A percentile compares a stretch with the other conserved stretches of the same genome.
These are phyloP conservation scores for Venustaconcha ellipsiformis DNA, from an alignment of 1,140 invertebrate species.

Conservation along the genomic window DNA sequence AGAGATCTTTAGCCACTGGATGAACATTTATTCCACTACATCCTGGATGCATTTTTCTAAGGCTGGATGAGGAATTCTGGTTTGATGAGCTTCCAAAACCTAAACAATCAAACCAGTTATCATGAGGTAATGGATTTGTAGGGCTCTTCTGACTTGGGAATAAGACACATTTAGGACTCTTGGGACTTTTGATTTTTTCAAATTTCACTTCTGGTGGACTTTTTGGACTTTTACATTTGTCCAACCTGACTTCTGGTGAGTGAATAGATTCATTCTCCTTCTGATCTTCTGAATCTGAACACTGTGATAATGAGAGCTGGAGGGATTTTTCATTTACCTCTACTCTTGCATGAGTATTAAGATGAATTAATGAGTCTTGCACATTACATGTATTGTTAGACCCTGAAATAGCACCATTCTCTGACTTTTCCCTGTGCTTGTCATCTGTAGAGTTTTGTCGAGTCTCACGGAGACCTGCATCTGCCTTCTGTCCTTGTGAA, in stretches of 20 bases:
- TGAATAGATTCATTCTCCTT: constrained; percentile 25
- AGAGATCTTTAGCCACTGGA: constrained; percentile 22
- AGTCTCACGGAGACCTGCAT: too few relatives aligned
- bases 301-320: background rate
- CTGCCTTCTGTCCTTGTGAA: too few relatives aligned
- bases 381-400: too few relatives aligned
- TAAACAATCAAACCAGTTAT: constrained; percentile 26
- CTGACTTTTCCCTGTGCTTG: too few relatives aligned
- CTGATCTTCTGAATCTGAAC: constrained; percentile 21
- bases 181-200: constrained; percentile 24
- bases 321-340: too few relatives aligned
- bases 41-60: constrained; percentile 3
- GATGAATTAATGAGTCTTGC: too few relatives aligned
- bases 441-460: too few relatives aligned
- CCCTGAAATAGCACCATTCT: too few relatives aligned
- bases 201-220: constrained; percentile 14
- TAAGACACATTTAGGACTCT: constrained; percentile 21
- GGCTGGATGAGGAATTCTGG: too few relatives aligned
- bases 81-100: background rate
- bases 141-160: constrained; percentile 28
- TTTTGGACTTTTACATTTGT: constrained; percentile 16
- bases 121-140: background rate
- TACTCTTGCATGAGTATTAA: too few relatives aligned
- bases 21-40: constrained; percentile 11
- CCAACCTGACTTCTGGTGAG: constrained; percentile 15